phyloP scores from a whole-genome alignment of 2,888 invertebrate genomes.

The Tortrix viridana region DNA sequence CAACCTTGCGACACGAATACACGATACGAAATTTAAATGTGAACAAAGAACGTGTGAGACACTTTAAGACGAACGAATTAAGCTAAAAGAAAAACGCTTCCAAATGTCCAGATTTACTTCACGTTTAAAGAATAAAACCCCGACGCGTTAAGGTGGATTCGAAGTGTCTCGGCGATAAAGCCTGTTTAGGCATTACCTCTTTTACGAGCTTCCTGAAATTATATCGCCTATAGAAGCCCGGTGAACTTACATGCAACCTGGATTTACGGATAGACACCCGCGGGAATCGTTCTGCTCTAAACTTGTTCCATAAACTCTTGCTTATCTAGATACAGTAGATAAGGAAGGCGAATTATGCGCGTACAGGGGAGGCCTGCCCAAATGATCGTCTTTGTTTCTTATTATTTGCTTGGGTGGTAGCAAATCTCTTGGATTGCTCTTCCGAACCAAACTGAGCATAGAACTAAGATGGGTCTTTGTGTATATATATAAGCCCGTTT shows the following conservation, averaged over 20 bases:
- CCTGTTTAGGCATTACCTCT: constrained; percentile 25
- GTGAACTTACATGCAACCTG: constrained; percentile 53
- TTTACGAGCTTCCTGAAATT: constrained; percentile 27
- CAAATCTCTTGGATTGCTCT: constrained; percentile 21
- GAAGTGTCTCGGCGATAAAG: constrained; percentile 18
- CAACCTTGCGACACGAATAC: no score
- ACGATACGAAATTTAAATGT: no score
- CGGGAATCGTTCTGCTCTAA: constrained; percentile 46
- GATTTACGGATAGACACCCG: constrained; percentile 54
- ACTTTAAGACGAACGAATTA: neutral
- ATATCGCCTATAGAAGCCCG: constrained; percentile 27
- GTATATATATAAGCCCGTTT: no score
- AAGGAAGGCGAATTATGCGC: constrained; percentile 29
- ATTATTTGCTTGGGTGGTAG: constrained; percentile 24
- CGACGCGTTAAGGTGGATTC: constrained; percentile 16
- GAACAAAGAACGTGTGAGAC: no score
- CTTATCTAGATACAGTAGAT: constrained; percentile 37
- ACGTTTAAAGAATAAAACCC: constrained; percentile 1
- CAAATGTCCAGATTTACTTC: neutral
- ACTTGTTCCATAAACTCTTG: constrained; percentile 36
- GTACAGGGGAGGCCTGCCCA: constrained; percentile 17
- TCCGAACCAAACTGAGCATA: constrained; percentile 1
- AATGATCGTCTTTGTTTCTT: constrained; percentile 22
- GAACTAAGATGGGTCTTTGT: constrained; percentile 8
- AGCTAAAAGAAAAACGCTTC: neutral